phyloP scores from a whole-genome alignment of 2,797 vertebrate genomes.

The Acanthurus leucopareius region DNA sequence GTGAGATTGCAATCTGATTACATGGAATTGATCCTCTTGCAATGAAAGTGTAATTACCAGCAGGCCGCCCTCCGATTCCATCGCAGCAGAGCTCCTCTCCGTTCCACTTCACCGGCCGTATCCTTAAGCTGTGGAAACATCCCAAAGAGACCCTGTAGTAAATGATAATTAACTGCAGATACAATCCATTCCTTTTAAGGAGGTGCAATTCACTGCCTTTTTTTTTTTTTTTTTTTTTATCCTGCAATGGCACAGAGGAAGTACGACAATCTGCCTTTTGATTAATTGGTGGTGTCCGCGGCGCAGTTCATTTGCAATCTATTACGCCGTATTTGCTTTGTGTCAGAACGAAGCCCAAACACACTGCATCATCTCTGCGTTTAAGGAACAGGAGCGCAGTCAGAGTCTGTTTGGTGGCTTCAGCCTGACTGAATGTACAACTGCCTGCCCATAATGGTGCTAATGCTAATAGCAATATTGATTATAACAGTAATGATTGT shows the following conservation, averaged over 20 bases:
- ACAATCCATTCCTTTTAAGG: constrained; percentile 82
- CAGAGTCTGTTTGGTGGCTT: constrained; percentile 31
- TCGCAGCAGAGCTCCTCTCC: constrained; percentile 51
- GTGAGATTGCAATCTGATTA: constrained; percentile 69
- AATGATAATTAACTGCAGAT: constrained; percentile 85
- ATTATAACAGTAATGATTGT: constrained; percentile 14
- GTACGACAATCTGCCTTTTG: constrained; percentile 78
- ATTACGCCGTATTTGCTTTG: constrained; percentile 85
- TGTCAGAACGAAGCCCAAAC: constrained; percentile 83
- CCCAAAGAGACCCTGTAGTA: constrained; percentile 77
- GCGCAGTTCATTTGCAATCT: constrained; percentile 85
- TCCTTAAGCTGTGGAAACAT: constrained; percentile 79
- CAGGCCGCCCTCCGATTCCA: constrained; percentile 59
- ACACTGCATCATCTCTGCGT: constrained; percentile 81
- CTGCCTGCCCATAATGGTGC: constrained; percentile 16
- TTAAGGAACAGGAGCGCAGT: constrained; percentile 28
- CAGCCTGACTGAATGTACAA: not conserved
- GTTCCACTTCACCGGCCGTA: constrained; percentile 65
- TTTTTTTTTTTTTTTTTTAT: constrained; percentile 24
- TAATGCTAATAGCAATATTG: constrained; percentile 15
- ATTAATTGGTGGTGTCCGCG: constrained; percentile 83
- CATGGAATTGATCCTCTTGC: constrained; percentile 73
- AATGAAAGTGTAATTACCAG: constrained; percentile 78
- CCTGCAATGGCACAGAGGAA: constrained; percentile 60
- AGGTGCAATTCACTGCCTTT: constrained; percentile 62